phyloP scores from a whole-genome alignment of 2,888 invertebrate genomes.

The Meandrusa payeni region DNA sequence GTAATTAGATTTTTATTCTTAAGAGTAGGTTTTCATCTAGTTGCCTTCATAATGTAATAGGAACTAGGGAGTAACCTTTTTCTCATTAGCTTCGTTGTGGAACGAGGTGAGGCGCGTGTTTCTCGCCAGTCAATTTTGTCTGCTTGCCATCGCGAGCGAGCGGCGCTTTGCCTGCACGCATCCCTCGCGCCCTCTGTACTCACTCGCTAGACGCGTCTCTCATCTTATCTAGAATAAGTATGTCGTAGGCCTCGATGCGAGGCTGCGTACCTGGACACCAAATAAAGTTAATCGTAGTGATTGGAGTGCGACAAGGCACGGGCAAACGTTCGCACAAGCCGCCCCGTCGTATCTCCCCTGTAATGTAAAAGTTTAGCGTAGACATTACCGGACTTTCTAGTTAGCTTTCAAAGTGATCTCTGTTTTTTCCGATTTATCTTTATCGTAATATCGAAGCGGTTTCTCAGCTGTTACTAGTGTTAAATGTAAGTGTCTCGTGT shows the following conservation, averaged over 20 bases:
- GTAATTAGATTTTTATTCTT: constrained; percentile 78
- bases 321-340: constrained; percentile 48
- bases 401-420: constrained; percentile 78
- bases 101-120: constrained; percentile 54
- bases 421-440: constrained; percentile 60
- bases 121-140: constrained; percentile 66
- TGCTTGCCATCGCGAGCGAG: constrained; percentile 51
- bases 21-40: constrained; percentile 80
- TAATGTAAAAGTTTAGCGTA: constrained; percentile 60
- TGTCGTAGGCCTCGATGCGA: constrained; percentile 50
- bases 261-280: constrained; percentile 75
- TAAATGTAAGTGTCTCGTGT: constrained; percentile 61
- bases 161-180: constrained; percentile 32
- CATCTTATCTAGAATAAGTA: constrained; percentile 57
- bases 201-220: constrained; percentile 64
- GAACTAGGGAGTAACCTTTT: constrained; percentile 75
- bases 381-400: constrained; percentile 74
- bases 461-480: constrained; percentile 63
- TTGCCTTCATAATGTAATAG: constrained; percentile 78
- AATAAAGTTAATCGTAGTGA: constrained; percentile 49
- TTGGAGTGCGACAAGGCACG: constrained; percentile 17
- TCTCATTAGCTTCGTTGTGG: constrained; percentile 70
- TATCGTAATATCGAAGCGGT: constrained; percentile 60
- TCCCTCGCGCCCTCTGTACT: constrained; percentile 37
- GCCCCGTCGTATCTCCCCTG: constrained; percentile 32